Evolutionary conservation across 2,113 vertebrate species (phyloP).

Genomic region (Hemichromis elongatus): DNA sequence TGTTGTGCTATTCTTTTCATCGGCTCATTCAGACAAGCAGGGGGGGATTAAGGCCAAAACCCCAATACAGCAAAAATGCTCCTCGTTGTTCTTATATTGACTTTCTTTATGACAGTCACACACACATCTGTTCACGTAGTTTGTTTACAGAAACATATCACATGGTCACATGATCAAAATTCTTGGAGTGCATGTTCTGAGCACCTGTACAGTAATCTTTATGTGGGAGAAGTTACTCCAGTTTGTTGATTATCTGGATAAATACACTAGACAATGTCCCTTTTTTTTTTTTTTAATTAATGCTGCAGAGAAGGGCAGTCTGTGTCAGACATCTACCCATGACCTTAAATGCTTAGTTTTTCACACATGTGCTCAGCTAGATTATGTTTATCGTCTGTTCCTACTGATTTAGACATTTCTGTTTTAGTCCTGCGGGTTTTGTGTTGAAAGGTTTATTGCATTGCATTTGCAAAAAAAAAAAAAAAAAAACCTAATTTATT

Average conservation of each 20-base stretch:
- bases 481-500: too few relatives aligned
- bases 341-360: neutral
- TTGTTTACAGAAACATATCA: neutral
- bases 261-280: neutral
- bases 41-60: slow-evolving; percentile 10
- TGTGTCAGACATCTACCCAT: neutral
- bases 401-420: neutral
- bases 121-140: neutral
- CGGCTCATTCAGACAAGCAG: neutral
- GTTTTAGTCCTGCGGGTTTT: neutral
- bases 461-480: neutral
- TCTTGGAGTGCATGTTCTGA: neutral
- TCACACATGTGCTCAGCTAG: neutral
- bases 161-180: neutral
- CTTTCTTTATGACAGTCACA: neutral
- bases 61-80: neutral
- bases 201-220: neutral
- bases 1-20: slow-evolving; percentile 14
- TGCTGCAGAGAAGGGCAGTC: neutral
- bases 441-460: neutral
- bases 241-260: neutral
- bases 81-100: neutral
- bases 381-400: neutral
- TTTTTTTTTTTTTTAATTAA: neutral
- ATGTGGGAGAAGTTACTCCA: neutral